Percentiles rank a stretch among this genome's conserved stretches.
phyloP scores from a whole-genome alignment of 2,888 invertebrate genomes.

The Drosophila acutilabella region DNA sequence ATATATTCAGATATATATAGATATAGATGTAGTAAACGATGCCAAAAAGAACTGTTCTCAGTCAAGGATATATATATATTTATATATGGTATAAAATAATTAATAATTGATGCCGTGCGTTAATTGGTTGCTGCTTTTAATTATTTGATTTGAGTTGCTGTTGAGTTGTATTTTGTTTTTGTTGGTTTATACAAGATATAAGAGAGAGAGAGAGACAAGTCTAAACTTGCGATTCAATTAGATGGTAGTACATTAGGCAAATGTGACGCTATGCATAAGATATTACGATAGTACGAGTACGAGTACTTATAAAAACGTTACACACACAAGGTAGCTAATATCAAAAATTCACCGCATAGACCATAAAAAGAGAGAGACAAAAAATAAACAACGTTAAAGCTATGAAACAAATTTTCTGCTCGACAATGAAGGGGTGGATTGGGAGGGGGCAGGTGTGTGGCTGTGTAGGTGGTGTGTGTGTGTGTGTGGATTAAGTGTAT shows the following conservation, averaged over 20 bases:
- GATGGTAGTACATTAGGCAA: slow-evolving; percentile 56
- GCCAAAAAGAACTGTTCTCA: slow-evolving; percentile 53
- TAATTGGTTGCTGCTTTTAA: slow-evolving; percentile 69
- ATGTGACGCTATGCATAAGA: slow-evolving; percentile 62
- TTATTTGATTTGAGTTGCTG: slow-evolving; percentile 24
- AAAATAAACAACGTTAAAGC: slow-evolving; percentile 67
- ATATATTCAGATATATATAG: neutral
- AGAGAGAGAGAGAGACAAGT: slow-evolving; percentile 55
- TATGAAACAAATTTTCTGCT: slow-evolving; percentile 67
- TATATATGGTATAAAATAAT: slow-evolving; percentile 26
- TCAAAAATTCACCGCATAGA: slow-evolving; percentile 65
- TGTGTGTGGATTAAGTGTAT: slow-evolving; percentile 21
- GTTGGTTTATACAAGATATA: slow-evolving; percentile 50
- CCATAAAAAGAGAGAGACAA: slow-evolving; percentile 45
- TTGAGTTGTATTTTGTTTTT: slow-evolving; percentile 44
- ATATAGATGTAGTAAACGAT: slow-evolving; percentile 34
- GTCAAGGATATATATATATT: slow-evolving; percentile 30
- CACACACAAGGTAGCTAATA: slow-evolving; percentile 78
- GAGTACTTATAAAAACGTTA: slow-evolving; percentile 67
- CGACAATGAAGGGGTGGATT: slow-evolving; percentile 17
- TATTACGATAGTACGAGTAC: slow-evolving; percentile 40
- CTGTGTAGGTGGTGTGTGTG: slow-evolving; percentile 1
- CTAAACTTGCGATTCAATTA: slow-evolving; percentile 59
- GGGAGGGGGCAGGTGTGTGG: neutral
- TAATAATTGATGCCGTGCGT: slow-evolving; percentile 61